These are phyloP conservation scores for Onychostoma macrolepis DNA, from an alignment of 2,113 vertebrate genomes.

Conservation along the genomic window DNA sequence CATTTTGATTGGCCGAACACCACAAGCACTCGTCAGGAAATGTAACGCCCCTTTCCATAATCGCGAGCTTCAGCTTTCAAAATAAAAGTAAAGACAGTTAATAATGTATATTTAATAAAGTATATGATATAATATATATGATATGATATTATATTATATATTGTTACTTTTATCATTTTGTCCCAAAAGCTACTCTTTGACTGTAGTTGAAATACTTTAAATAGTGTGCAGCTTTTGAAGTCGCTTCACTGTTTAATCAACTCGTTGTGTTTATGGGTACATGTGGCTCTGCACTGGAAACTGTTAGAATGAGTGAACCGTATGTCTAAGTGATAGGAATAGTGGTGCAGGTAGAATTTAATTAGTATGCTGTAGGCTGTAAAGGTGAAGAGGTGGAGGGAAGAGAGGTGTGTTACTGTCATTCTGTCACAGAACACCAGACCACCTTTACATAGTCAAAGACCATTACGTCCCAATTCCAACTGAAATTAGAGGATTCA, in stretches of 20 bases:
- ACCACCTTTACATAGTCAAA: conserved; percentile 33
- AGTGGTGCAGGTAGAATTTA: conserved; percentile 13
- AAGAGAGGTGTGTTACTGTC: conserved; percentile 10
- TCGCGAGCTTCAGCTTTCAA: too few species aligned
- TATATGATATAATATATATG: too few species aligned
- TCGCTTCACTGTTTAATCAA: background rate
- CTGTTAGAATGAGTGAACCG: conserved; percentile 3
- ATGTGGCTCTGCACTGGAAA: background rate
- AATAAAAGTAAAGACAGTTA: too few species aligned
- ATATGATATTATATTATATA: background rate
- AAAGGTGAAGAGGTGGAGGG: background rate
- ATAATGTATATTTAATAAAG: too few species aligned
- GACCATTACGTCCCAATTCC: conserved; percentile 33
- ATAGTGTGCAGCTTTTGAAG: background rate
- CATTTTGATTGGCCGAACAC: too few species aligned
- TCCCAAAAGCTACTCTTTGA: background rate
- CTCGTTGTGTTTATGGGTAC: background rate
- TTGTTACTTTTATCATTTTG: background rate
- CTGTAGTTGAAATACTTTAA: background rate
- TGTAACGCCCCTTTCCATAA: too few species aligned
- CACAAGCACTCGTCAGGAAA: too few species aligned
- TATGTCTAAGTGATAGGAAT: background rate
- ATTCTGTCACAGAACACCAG: conserved; percentile 15
- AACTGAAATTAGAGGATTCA: background rate
- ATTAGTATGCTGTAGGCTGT: background rate